Base-by-base conservation (phyloP, 2,113 vertebrate genomes). In the Eolophus roseicapilla region DNA sequence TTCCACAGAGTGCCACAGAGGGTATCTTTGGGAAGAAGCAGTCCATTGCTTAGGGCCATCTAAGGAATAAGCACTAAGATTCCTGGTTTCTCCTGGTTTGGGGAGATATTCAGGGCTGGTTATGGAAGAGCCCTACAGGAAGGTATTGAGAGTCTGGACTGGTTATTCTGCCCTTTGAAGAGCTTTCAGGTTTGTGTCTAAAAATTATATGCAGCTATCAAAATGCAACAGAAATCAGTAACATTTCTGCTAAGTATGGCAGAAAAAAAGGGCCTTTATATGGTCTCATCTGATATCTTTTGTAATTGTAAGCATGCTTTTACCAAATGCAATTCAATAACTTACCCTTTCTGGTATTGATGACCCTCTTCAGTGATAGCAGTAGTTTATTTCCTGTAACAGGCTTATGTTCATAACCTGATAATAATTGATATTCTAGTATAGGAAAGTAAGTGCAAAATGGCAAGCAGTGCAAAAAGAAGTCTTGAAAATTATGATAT, bases 361-460 rank as follows among this genome's bases (percentile, higher is more conserved):
- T 94, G 95, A 82, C 57, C 96, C 75, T 68, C 75, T 63, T 33
- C 2, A 1, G n/a, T n/a, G 13, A 59, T 37, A 28, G 63, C 47
- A 49, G 41, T 64, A 91, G 68, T 96, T 95, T 89, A 92, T 93
- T 88, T 84, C 57, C 88, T 81, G 2, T 97, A 97, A 97, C 46
- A 73, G 94, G 95, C 79, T 97, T 96, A 97, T 81, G 86, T 91
- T 87, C 14, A 4, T 95, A 97, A 95, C 87, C 76, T 90, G 89
- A 97, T 97, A 97, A 95, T 88, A 78, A 97, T 96, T 96, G 96
- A 97, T 94, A 94, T 94, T 94, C 63, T 79, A 8, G 59, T 33
- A 53, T 47, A 63, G 73, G 49, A 76, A 87, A 93, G 69, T 62
- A 86, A 96, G 86, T 94, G 94, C 59, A 88, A 77, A 96, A 57